Base-by-base conservation (phyloP, 2,888 invertebrate genomes). In the Nemotelus pantherinus region DNA sequence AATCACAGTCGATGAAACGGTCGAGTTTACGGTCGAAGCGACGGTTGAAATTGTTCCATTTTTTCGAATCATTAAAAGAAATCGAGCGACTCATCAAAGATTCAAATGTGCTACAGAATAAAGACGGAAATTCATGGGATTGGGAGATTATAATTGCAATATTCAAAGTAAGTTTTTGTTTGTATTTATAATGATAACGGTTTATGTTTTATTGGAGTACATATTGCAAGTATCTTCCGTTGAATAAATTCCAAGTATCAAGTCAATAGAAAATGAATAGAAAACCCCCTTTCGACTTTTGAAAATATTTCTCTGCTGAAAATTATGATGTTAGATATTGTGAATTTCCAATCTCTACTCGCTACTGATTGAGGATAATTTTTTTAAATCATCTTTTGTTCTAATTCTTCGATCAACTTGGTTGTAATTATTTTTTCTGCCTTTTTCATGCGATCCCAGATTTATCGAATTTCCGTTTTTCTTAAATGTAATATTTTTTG, bases 131-230 rank as follows among this genome's bases (percentile, higher is more conserved):
- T 78, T 90, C 92, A 0, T 98, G 98, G 98, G 94, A 97, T 85
- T 98, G 97, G 97, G 93, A 94, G 82, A 90, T 95, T n/a, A 93
- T 98, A 80, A 90, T 93, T 80, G 92, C 94, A 60, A 91, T 96
- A 83, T 88, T 96, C 47, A 93, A 93, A 90, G 94, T 93, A 88
- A 2, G 58, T 6, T 25, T 10, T 41, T 25, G 39, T 63, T 63
- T 63, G 25, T 25, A 25, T 25, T 25, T 25, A 25, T 25, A 53
- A 53, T 9, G 10, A 9, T 53, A 10, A 10, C 53, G 53, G 10
- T 53, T 53, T 53, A 25, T 25, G 25, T 25, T 25, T 25, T 25
- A 25, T 25, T 25, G 25, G 25, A 25, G 25, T 25, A 25, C 25
- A 25, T 25, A 25, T 25, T 25, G 25, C 25, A 25, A 25, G 25